phyloP scores from a whole-genome alignment of 92 coral and sea anemone genomes.

The Epizoanthus illoricatus region DNA sequence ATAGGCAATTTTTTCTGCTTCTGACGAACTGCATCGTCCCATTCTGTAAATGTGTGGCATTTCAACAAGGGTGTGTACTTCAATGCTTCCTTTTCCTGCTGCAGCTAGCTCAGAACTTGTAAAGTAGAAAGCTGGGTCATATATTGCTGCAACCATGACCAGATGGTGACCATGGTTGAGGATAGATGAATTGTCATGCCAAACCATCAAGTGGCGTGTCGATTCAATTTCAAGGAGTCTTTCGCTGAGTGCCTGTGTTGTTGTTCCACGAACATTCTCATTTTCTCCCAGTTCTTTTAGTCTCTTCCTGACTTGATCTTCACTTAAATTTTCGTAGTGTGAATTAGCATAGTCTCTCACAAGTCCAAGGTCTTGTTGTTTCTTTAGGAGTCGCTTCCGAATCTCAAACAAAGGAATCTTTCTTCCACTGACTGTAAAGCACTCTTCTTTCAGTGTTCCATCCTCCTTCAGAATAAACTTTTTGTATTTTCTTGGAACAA shows the following conservation, averaged over 20 bases:
- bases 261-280: background rate
- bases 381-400: slow-evolving; percentile 15
- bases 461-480: slow-evolving; percentile 17
- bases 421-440: slow-evolving; percentile 32
- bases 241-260: background rate
- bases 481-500: slow-evolving; percentile 28
- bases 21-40: slow-evolving; percentile 47
- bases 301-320: slow-evolving; percentile 10
- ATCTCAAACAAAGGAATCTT: slow-evolving; percentile 46
- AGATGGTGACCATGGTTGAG: slow-evolving; percentile 44
- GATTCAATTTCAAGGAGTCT: background rate
- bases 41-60: slow-evolving; percentile 44
- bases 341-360: slow-evolving; percentile 27
- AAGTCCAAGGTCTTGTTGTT: slow-evolving; percentile 33
- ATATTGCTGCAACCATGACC: slow-evolving; percentile 20
- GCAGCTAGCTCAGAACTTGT: slow-evolving; percentile 35
- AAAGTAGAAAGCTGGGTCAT: slow-evolving; percentile 47
- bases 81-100: background rate
- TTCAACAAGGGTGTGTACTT: slow-evolving; percentile 49
- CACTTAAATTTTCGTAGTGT: slow-evolving; percentile 26
- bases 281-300: slow-evolving; percentile 43
- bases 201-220: slow-evolving; percentile 44
- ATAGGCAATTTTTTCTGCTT: slow-evolving; percentile 47
- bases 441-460: slow-evolving; percentile 14
- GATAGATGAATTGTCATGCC: slow-evolving; percentile 44